Base-by-base conservation (phyloP, 1,140 invertebrate species). In the Apolygus lucorum region DNA sequence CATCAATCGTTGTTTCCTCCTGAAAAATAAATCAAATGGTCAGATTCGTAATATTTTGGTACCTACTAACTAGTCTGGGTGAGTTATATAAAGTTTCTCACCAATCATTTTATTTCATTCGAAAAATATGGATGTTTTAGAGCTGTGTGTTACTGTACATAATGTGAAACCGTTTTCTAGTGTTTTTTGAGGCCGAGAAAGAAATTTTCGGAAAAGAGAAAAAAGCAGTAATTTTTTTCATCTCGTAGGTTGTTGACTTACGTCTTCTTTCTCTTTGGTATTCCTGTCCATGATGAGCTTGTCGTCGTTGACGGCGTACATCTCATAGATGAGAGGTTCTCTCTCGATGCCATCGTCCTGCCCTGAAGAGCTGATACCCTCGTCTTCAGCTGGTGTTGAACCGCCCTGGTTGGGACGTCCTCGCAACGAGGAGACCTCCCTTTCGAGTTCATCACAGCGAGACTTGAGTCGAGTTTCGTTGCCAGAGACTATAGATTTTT, bases 331-430 rank as follows among this genome's bases (percentile, higher is more conserved):
- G 75, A 84, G 80, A 8, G 84, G 81, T 72, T 85, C 84, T 73
- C 82, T 76, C 76, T 85, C 84, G 1, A 81, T 65, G 13, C 69
- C 70, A 52, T 74, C 74, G 22, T 76, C 76, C 54, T 77, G 82
- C 76, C 91, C 90, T 0, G 90, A 92, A 1, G 89, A 91, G 75
- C 89, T 91, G 62, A 92, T 93, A 1, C 90, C 90, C 81, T 92
- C 90, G 74, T 91, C 90, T 79, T 92, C 90, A 21, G 87, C 88
- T 72, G 88, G 88, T 1, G 89, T 90, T n/a, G 87, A 88, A 67
- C 84, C 84, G 78, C 80, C 64, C 80, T 80, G 63, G 77, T 74
- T 14, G 74, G 72, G 79, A 21, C 1, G 75, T 64, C 24, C 79
- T 76, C 64, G 78, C 77, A 64, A 77, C 75, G 28, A 73, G 28